Evolutionary conservation across 2,888 invertebrate genomes (phyloP).

Genomic region (Caenorhabditis sulstoni): DNA sequence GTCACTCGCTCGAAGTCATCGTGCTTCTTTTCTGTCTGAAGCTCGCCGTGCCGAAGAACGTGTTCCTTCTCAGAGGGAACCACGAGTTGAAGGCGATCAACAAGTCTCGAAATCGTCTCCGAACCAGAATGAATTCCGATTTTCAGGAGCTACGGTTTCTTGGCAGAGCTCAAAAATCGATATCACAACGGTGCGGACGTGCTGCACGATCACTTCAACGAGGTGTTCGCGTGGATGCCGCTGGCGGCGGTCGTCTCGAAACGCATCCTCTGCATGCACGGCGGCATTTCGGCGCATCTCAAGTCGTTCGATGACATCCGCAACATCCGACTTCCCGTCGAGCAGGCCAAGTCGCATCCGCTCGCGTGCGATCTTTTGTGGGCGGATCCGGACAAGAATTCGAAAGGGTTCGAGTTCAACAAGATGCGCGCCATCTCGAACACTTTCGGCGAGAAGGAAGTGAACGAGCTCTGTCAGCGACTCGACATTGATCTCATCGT

Average conservation of each 20-base stretch:
- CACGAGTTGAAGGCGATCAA: slow-evolving; percentile 75
- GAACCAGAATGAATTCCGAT: not conserved
- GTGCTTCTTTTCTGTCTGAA: slow-evolving; percentile 68
- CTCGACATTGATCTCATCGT: slow-evolving; percentile 67
- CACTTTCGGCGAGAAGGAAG: slow-evolving; percentile 69
- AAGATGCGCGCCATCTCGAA: slow-evolving; percentile 69
- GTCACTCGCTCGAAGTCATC: slow-evolving; percentile 73
- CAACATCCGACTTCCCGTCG: slow-evolving; percentile 63
- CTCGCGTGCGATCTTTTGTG: slow-evolving; percentile 72
- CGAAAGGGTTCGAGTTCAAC: slow-evolving; percentile 63
- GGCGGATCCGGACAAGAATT: slow-evolving; percentile 70
- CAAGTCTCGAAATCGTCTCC: slow-evolving; percentile 50
- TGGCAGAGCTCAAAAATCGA: slow-evolving; percentile 60
- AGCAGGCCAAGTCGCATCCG: slow-evolving; percentile 46
- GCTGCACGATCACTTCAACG: slow-evolving; percentile 67
- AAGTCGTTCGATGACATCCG: slow-evolving; percentile 73
- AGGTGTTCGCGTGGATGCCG: slow-evolving; percentile 75
- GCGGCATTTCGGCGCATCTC: slow-evolving; percentile 69
- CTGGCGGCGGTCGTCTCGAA: slow-evolving; percentile 69
- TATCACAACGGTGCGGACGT: slow-evolving; percentile 27
- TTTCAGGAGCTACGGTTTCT: slow-evolving; percentile 42
- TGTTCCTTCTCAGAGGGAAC: slow-evolving; percentile 74
- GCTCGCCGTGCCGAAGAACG: slow-evolving; percentile 70
- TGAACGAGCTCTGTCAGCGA: slow-evolving; percentile 58
- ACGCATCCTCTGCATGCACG: slow-evolving; percentile 75